phyloP scores from a whole-genome alignment of 2,113 vertebrate species.

The Corynorhinus townsendii region DNA sequence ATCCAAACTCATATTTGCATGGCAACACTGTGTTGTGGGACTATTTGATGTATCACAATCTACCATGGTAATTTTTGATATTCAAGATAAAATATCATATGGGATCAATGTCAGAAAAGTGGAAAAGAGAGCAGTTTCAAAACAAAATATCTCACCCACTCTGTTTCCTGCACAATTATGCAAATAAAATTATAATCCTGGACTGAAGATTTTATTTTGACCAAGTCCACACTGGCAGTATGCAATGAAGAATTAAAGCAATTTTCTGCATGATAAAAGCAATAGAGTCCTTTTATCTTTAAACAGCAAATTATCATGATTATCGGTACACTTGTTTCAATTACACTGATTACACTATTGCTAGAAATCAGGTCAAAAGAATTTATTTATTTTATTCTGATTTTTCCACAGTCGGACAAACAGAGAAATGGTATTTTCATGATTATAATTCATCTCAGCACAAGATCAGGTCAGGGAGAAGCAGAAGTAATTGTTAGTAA shows the following conservation, averaged over 20 bases:
- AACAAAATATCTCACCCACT: neutral
- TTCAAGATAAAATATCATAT: neutral
- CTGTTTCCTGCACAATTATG: neutral
- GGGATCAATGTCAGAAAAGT: neutral
- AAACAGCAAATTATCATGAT: slow-evolving; percentile 30
- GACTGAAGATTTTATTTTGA: slow-evolving; percentile 19
- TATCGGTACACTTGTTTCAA: slow-evolving; percentile 28
- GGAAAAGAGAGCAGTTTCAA: neutral
- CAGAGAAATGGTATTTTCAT: neutral
- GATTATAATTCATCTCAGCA: neutral
- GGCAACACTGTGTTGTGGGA: neutral
- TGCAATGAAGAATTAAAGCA: neutral
- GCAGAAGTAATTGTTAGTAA: neutral
- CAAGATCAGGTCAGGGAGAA: neutral
- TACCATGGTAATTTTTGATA: neutral
- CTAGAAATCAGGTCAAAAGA: slow-evolving; percentile 35
- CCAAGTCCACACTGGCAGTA: neutral
- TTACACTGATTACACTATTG: slow-evolving; percentile 36
- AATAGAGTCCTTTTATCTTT: slow-evolving; percentile 20
- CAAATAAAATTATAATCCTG: neutral
- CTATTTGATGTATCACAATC: neutral
- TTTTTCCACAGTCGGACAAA: neutral
- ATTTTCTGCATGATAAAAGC: neutral
- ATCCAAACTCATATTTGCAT: neutral
- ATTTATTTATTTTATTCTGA: slow-evolving; percentile 43